These are phyloP conservation scores for Drosophila eohydei DNA, from an alignment of 2,888 invertebrate species.

Conservation along the genomic window DNA sequence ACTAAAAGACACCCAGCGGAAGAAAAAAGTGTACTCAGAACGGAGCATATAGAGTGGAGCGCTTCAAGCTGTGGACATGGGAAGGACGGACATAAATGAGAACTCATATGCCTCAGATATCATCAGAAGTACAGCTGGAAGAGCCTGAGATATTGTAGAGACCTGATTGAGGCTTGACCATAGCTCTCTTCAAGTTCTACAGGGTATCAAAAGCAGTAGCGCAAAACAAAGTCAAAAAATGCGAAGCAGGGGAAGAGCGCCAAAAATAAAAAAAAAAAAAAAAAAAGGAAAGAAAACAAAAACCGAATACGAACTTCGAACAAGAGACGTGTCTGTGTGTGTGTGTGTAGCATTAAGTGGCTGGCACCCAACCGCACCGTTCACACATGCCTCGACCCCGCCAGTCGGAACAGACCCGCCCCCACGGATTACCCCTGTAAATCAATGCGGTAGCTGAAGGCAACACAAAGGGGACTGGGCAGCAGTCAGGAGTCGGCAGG, in stretches of 20 bases:
- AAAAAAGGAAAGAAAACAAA: slow-evolving; percentile 31
- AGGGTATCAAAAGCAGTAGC: slow-evolving; percentile 28
- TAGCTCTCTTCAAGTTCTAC: neutral
- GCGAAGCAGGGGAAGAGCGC: neutral
- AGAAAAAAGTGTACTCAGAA: neutral
- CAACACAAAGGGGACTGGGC: neutral
- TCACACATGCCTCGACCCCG: slow-evolving; percentile 1
- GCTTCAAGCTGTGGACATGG: neutral
- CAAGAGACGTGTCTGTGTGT: slow-evolving; percentile 14
- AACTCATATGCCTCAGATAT: neutral
- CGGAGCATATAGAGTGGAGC: neutral
- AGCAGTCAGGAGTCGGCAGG: neutral
- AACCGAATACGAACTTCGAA: slow-evolving; percentile 32
- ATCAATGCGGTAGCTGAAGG: slow-evolving; percentile 60
- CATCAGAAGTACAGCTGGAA: neutral
- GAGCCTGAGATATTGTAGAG: too few species aligned
- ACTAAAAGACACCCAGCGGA: slow-evolving; percentile 15
- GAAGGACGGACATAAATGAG: neutral
- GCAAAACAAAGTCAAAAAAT: slow-evolving; percentile 12
- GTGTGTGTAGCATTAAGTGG: slow-evolving; percentile 68
- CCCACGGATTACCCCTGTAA: slow-evolving; percentile 46
- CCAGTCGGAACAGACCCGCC: neutral
- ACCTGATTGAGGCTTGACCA: neutral
- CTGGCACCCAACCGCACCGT: slow-evolving; percentile 49
- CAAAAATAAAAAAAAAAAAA: neutral